A percentile compares a stretch with the other conserved stretches of the same genome.
phyloP scores from a whole-genome alignment of 2,888 invertebrate genomes.

The Epistrophe grossulariae region DNA sequence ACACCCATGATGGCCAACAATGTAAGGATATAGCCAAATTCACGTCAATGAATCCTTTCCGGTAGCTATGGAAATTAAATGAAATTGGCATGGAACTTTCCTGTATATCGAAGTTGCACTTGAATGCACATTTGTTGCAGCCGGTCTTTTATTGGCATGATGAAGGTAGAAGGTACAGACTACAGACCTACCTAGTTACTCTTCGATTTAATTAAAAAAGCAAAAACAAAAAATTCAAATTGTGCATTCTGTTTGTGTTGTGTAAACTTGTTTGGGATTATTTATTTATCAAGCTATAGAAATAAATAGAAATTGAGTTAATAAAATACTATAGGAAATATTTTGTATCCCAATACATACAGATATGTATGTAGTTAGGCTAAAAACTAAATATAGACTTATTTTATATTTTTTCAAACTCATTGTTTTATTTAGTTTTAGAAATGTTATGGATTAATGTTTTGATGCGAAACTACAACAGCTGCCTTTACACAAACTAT shows the following conservation, averaged over 20 bases:
- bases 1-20: conserved; percentile 27
- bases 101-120: conserved; percentile 37
- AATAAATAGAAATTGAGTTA: not conserved
- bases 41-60: conserved; percentile 13
- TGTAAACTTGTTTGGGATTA: not conserved
- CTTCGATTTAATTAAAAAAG: conserved; percentile 4
- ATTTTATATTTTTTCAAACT: too few relatives aligned
- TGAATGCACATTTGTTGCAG: conserved; percentile 48
- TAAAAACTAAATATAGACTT: not conserved
- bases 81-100: conserved; percentile 40
- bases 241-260: conserved; percentile 9
- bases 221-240: not conserved
- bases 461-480: too few relatives aligned
- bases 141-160: conserved; percentile 32
- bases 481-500: too few relatives aligned
- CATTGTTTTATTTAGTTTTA: too few relatives aligned
- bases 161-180: not conserved
- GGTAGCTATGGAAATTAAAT: conserved; percentile 37
- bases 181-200: too few relatives aligned
- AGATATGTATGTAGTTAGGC: too few relatives aligned
- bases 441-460: too few relatives aligned
- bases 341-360: not conserved
- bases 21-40: conserved; percentile 38
- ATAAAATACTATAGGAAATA: not conserved
- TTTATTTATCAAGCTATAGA: conserved; percentile 5